These are phyloP conservation scores for Spilosoma lubricipeda DNA, from an alignment of 2,888 invertebrate species.

Conservation along the genomic window DNA sequence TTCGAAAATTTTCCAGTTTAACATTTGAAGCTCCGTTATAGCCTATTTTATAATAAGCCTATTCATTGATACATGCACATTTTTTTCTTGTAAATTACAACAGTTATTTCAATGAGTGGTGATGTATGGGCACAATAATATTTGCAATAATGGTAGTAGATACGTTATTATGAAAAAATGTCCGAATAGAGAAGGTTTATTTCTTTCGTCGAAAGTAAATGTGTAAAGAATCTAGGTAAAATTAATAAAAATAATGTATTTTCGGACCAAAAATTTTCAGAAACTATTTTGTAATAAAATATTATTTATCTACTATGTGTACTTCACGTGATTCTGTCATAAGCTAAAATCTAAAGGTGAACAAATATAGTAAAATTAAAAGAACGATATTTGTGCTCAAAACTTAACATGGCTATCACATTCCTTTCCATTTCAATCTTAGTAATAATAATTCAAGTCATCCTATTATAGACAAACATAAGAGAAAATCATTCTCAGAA, in stretches of 20 bases:
- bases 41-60: not conserved
- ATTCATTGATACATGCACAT: not conserved
- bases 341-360: not conserved
- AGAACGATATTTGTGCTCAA: not conserved
- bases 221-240: not conserved
- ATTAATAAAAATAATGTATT: not conserved
- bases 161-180: constrained; percentile 30
- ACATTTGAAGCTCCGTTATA: not conserved
- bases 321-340: not conserved
- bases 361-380: not conserved
- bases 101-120: constrained; percentile 17
- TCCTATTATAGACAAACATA: not conserved
- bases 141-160: constrained; percentile 31
- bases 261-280: not conserved
- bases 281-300: too few relatives aligned
- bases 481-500: not conserved
- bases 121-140: constrained; percentile 9
- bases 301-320: too few relatives aligned
- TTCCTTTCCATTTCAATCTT: not conserved
- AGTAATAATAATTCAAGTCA: not conserved
- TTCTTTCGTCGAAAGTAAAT: constrained; percentile 16
- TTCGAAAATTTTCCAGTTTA: not conserved
- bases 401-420: not conserved
- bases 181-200: constrained; percentile 13
- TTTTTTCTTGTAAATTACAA: constrained; percentile 12